Conservation (phyloP, 2,113 vertebrate genomes). For the Burhinus oedicnemus region DNA sequence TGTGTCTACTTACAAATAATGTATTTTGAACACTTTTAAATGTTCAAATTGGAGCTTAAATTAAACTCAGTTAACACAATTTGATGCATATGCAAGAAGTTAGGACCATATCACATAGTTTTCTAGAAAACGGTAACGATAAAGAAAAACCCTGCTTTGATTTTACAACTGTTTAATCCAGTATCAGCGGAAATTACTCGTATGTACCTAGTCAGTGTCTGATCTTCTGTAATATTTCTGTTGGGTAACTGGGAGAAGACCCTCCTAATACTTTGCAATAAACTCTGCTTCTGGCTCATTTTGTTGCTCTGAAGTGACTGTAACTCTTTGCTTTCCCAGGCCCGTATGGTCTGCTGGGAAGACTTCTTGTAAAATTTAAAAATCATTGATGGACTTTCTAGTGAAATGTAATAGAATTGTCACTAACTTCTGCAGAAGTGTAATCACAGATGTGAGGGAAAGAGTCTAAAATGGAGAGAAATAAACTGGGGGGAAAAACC, state of each 20-base stretch:
- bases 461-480: neutral
- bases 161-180: neutral
- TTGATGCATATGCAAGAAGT: neutral
- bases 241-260: neutral
- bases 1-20: neutral
- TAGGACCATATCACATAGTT: neutral
- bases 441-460: neutral
- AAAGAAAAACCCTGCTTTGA: neutral
- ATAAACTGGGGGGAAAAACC: neutral
- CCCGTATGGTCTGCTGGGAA: neutral
- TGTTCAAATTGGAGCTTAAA: neutral
- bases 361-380: neutral
- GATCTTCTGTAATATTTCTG: neutral
- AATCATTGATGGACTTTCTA: neutral
- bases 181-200: neutral
- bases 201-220: neutral
- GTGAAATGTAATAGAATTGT: neutral
- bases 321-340: neutral
- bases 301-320: neutral
- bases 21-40: neutral
- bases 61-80: accelerated
- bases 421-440: neutral
- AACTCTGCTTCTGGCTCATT: neutral
- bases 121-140: neutral
- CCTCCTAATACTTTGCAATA: neutral